Percentiles rank a stretch among this genome's conserved stretches.
phyloP scores from a whole-genome alignment of 2,797 vertebrate genomes.

The Poeciliopsis infans region DNA sequence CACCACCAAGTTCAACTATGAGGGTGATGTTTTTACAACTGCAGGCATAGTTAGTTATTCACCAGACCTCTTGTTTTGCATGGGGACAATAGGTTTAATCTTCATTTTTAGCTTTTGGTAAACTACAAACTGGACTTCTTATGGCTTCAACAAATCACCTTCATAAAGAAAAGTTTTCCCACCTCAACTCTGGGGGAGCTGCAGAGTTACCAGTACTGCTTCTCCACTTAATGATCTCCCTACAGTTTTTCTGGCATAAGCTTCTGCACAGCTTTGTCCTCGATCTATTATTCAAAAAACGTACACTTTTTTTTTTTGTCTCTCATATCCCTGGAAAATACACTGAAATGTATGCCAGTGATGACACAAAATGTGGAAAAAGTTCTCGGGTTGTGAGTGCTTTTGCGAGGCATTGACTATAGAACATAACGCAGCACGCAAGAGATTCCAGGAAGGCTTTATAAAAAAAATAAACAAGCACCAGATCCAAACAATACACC shows the following conservation, averaged over 20 bases:
- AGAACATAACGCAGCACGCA: neutral
- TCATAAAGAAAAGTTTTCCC: neutral
- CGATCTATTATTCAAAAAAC: neutral
- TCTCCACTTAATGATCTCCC: neutral
- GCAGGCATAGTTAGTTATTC: neutral
- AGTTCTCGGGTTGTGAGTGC: neutral
- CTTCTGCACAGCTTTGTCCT: neutral
- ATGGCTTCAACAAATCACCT: neutral
- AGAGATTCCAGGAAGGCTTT: constrained; percentile 8
- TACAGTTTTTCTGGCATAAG: neutral
- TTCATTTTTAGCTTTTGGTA: neutral
- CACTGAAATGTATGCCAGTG: neutral
- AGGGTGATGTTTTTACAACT: neutral
- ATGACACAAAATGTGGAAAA: neutral
- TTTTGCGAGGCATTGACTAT: neutral
- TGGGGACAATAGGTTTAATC: neutral
- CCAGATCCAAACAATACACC: constrained; percentile 41
- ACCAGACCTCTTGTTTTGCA: neutral
- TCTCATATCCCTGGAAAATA: neutral
- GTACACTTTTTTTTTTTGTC: neutral
- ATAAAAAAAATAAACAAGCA: constrained; percentile 46
- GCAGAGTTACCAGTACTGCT: neutral
- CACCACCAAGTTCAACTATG: neutral
- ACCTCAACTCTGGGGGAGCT: neutral
- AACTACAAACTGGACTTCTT: neutral